Base-by-base conservation (phyloP, 2,797 vertebrate genomes). In the Diplodus sargus region DNA sequence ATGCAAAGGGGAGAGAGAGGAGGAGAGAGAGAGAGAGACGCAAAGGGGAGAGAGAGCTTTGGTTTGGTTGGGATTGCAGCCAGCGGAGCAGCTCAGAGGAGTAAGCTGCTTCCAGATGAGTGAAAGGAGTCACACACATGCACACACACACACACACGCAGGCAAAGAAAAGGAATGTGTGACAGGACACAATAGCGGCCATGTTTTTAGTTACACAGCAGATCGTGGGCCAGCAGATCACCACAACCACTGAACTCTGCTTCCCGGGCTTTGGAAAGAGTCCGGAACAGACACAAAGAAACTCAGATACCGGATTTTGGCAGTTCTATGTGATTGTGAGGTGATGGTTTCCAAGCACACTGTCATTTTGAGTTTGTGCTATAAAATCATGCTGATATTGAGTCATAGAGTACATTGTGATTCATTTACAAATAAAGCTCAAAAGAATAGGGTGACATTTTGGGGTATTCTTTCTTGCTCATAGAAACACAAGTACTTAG, bases 31-130 rank as follows among this genome's bases (percentile, higher is more conserved):
- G 51, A 56, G 76, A 76, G 53, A 34, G 34, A 34, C 8, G 34
- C 34, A 8, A 39, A 39, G 39, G 39, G 39, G 39, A 39, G 39
- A 39, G 39, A 18, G 76, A 52, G 75, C 74, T 90, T 90, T 85
- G 75, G 75, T 82, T 89, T 82, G 78, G 84, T 80, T 89, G 70
- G 87, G 89, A 92, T 64, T 82, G 77, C 79, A 85, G 91, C 92
- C 92, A 92, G 87, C 58, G 25, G 81, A 87, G 86, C 80, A 88
- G 93, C 92, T 95, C 91, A 93, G 86, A 86, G 82, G 76, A 84
- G 81, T 93, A 94, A 93, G 90, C 91, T 81, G 89, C 88, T 92
- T 92, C 87, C 79, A 89, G 74, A 87, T 83, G 84, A 92, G 81
- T 90, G 89, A 93, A 91, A 87, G 76, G 81, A 85, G 73, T 80